Conservation (phyloP, 2,113 vertebrate species). For the Lanius ludovicianus region DNA sequence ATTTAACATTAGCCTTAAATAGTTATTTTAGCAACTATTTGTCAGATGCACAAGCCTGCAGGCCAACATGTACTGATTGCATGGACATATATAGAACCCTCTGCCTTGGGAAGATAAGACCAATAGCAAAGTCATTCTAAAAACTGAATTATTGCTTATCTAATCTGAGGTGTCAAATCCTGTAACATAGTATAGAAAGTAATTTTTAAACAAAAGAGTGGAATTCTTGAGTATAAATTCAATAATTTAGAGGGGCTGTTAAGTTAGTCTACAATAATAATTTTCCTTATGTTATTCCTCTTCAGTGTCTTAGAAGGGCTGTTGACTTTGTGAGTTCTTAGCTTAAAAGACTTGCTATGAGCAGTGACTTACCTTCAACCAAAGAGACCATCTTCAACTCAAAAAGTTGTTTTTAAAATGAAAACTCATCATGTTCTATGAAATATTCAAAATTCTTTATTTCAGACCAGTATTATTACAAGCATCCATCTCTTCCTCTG, state of each 20-base stretch:
- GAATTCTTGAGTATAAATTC: not conserved
- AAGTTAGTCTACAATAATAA: not conserved
- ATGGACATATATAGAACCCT: not conserved
- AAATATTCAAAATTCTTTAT: constrained; percentile 39
- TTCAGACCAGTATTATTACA: constrained; percentile 3
- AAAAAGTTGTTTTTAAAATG: not conserved
- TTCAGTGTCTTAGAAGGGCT: not conserved
- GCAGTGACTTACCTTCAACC: not conserved
- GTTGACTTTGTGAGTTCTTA: not conserved
- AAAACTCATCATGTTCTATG: not conserved
- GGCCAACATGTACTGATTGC: not conserved
- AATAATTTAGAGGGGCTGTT: not conserved
- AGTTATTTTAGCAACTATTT: not conserved
- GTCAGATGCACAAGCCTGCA: not conserved
- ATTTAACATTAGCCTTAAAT: not conserved
- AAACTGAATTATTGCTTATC: not conserved
- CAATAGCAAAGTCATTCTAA: not conserved
- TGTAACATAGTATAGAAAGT: not conserved
- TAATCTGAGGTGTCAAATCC: not conserved
- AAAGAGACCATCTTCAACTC: not conserved
- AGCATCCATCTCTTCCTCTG: not conserved
- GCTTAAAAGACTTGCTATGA: not conserved
- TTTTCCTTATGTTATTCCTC: not conserved
- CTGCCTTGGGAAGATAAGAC: not conserved
- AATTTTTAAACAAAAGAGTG: not conserved